Evolutionary conservation across 1,140 invertebrate species (phyloP).

Genomic region (Diabrotica undecimpunctata): DNA sequence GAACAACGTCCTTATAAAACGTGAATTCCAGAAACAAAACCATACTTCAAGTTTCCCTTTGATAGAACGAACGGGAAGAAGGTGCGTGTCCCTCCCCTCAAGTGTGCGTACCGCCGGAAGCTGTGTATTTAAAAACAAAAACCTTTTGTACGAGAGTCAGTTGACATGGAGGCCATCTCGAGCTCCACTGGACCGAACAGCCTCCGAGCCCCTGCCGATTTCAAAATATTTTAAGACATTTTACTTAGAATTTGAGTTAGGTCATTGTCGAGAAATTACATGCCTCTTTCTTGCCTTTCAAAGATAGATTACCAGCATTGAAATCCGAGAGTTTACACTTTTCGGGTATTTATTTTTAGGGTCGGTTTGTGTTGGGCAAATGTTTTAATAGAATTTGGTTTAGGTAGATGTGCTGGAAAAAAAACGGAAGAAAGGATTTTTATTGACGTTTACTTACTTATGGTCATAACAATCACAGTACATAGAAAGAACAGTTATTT

Average conservation of each 20-base stretch:
- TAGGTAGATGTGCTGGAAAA: background rate
- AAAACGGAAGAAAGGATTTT: no score
- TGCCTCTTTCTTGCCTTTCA: background rate
- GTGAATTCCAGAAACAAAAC: no score
- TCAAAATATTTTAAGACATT: constrained; percentile 1
- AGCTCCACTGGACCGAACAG: background rate
- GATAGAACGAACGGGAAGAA: no score
- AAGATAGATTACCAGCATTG: background rate
- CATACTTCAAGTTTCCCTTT: no score
- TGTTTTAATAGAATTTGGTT: background rate
- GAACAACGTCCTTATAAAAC: no score
- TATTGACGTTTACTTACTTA: no score
- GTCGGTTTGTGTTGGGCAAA: background rate
- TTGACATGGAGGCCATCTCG: background rate
- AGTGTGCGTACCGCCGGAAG: background rate
- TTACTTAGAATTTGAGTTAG: background rate
- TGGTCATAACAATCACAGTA: no score
- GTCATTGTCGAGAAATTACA: constrained; percentile 2
- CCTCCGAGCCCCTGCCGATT: constrained; percentile 1
- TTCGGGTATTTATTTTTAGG: background rate
- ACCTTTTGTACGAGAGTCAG: background rate
- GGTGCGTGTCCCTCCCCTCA: no score
- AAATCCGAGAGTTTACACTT: background rate
- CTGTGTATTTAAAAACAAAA: constrained; percentile 1
- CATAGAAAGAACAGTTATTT: no score